A percentile compares a stretch with the other conserved stretches of the same genome.
Evolutionary conservation across 2,797 vertebrate genomes (phyloP).

Genomic region (Sebastes jordani): DNA sequence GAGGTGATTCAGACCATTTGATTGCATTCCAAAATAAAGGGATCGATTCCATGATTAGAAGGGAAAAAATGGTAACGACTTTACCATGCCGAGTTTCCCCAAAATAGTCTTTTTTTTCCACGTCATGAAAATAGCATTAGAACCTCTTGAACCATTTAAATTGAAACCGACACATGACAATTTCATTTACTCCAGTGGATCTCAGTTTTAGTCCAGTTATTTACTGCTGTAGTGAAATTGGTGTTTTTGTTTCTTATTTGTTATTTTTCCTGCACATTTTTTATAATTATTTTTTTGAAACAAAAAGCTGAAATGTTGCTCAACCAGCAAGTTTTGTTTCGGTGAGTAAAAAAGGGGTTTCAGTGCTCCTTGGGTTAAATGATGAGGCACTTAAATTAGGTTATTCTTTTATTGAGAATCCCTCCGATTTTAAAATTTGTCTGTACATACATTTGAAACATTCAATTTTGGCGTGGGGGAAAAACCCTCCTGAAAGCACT

Average conservation of each 20-base stretch:
- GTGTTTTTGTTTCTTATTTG: slow-evolving; percentile 55
- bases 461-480: slow-evolving; percentile 4
- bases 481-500: slow-evolving; percentile 71
- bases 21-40: slow-evolving; percentile 80
- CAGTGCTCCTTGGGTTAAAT: slow-evolving; percentile 65
- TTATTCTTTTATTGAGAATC: slow-evolving; percentile 46
- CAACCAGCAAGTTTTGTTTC: slow-evolving; percentile 95
- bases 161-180: slow-evolving; percentile 39
- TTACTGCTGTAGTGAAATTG: slow-evolving; percentile 73
- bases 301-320: slow-evolving; percentile 85
- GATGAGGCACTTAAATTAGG: slow-evolving; percentile 80
- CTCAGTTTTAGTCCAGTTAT: slow-evolving; percentile 53
- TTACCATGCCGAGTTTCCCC: slow-evolving; percentile 42
- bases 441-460: slow-evolving; percentile 45
- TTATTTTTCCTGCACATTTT: slow-evolving; percentile 51
- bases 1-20: slow-evolving; percentile 60
- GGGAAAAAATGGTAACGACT: slow-evolving; percentile 54
- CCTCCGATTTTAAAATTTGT: slow-evolving; percentile 40
- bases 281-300: slow-evolving; percentile 65
- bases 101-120: slow-evolving; percentile 20
- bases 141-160: slow-evolving; percentile 48
- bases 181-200: slow-evolving; percentile 54
- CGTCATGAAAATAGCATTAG: slow-evolving; percentile 29
- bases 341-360: slow-evolving; percentile 66
- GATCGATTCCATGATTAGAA: slow-evolving; percentile 69